Base-by-base conservation (phyloP, 2,113 vertebrate genomes). In the Rutilus rutilus region DNA sequence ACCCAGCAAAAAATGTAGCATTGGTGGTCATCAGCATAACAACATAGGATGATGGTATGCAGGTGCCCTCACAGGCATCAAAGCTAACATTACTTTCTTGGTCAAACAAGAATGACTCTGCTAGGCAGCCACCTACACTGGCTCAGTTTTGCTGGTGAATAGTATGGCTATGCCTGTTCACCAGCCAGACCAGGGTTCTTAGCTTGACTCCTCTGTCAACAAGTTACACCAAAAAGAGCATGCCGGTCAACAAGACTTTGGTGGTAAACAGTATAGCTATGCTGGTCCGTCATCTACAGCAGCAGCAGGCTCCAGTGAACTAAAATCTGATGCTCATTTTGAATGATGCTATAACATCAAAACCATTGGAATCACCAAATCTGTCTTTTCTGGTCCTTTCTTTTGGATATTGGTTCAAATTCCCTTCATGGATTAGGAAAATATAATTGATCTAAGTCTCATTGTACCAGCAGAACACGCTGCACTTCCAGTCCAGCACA, bases 401-500 rank as follows among this genome's bases (percentile, higher is more conserved):
- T 7, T 57, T 23, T 14, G 52, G 52, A 36, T 59, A 2, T 36
- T 78, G 50, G 9, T 39, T n/a, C 12, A 42, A 42, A 65, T 62
- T 30, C 14, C 25, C 39, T n/a, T 78, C 54, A 78, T 42, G n/a
- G 21, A 17, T 39, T 10, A 5, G 33, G 30, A 39, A 60, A 79
- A 52, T 15, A 79, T 42, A 2, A 85, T n/a, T 62, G n/a, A 64
- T 19, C 1, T 30, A 30, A 5, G 59, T 8, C 33, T 71, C 69
- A 25, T 25, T 6, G 12, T 73, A 62, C 74, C 62, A 59, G 82
- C 39, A 79, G 21, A 9, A 78, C 7, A 30, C 23, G 23, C 30
- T 50, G 82, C 76, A 57, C 30, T 69, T 62, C 71, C 71, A 81
- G 39, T 73, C 23, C 76, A 30, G 7, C 19, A 11, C 52, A 83